phyloP scores from a whole-genome alignment of 1,140 invertebrate species.

The Atta colombica region DNA sequence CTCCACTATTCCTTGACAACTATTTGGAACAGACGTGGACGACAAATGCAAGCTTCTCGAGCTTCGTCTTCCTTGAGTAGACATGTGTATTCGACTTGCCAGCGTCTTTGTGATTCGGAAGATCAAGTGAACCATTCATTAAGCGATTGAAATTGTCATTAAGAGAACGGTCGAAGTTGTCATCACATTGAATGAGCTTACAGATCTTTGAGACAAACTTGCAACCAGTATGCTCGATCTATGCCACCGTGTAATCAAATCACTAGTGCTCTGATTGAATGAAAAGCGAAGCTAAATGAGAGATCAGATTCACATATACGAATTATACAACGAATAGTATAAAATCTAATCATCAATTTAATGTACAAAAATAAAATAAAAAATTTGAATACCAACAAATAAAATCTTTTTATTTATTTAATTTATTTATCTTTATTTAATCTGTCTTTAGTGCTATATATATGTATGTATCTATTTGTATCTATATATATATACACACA shows the following conservation, averaged over 20 bases:
- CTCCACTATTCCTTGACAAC: slow-evolving; percentile 27
- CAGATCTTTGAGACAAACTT: slow-evolving; percentile 17
- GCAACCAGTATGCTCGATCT: slow-evolving; percentile 31
- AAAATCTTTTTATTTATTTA: neutral
- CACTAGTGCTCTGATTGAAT: neutral
- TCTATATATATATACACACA: no score
- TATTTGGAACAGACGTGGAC: slow-evolving; percentile 47
- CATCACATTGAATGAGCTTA: slow-evolving; percentile 28
- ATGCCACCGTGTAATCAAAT: slow-evolving; percentile 43
- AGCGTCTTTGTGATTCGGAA: slow-evolving; percentile 45
- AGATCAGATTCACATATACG: neutral
- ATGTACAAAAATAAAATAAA: neutral
- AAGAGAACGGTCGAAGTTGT: slow-evolving; percentile 53
- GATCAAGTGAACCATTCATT: slow-evolving; percentile 63
- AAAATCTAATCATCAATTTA: slow-evolving; percentile 1
- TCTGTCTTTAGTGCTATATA: no score
- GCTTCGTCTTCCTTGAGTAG: slow-evolving; percentile 12
- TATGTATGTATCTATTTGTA: no score
- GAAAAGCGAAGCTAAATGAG: neutral
- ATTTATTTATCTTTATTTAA: no score
- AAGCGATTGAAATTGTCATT: slow-evolving; percentile 68
- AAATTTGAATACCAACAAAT: neutral
- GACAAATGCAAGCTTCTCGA: slow-evolving; percentile 46
- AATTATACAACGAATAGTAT: neutral
- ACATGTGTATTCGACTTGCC: slow-evolving; percentile 61